Evolutionary conservation across 2,113 vertebrate species (phyloP).

Genomic region (Otocyon megalotis): DNA sequence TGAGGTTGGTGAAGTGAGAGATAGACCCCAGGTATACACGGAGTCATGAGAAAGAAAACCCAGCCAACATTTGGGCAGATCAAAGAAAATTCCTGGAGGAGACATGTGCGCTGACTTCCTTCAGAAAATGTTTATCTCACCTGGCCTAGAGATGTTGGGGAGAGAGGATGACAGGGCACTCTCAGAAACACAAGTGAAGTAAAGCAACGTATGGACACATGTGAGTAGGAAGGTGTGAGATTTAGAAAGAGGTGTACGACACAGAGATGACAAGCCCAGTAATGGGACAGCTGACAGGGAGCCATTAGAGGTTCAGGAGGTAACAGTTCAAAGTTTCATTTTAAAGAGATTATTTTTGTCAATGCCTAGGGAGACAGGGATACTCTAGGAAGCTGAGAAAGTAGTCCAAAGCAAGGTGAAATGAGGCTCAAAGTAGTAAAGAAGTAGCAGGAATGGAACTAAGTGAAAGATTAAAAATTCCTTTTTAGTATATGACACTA

Average conservation of each 20-base stretch:
- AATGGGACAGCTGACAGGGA: neutral
- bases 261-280: neutral
- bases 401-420: neutral
- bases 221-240: neutral
- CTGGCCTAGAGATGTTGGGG: neutral
- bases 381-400: neutral
- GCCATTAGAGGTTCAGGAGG: neutral
- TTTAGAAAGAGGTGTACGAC: neutral
- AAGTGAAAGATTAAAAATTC: neutral
- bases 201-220: neutral
- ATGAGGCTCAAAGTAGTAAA: neutral
- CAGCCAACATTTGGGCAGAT: neutral
- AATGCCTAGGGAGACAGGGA: neutral
- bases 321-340: neutral
- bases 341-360: neutral
- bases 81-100: neutral
- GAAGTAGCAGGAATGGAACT: neutral
- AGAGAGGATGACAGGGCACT: neutral
- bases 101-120: neutral
- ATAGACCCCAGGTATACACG: neutral
- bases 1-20: neutral
- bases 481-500: neutral
- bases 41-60: neutral
- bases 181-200: neutral
- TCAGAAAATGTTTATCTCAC: slow-evolving; percentile 5